phyloP scores from a whole-genome alignment of 1,140 invertebrate genomes.

The Frieseomelitta varia region DNA sequence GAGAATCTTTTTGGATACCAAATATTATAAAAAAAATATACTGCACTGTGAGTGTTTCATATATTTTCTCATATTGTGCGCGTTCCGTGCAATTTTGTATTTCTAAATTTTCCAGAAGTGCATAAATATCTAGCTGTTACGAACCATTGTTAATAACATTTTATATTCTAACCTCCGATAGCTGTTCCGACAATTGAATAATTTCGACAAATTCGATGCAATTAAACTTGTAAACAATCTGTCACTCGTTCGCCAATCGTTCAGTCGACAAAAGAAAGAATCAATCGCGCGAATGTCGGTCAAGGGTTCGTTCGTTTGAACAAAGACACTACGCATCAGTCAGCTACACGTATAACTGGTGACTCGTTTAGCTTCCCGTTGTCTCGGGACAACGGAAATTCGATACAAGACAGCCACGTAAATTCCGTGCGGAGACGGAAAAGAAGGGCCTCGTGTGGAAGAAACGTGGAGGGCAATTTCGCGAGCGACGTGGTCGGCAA shows the following conservation, averaged over 20 bases:
- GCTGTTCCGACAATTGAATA: no score
- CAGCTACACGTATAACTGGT: background rate
- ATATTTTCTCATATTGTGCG: no score
- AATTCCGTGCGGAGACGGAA: background rate
- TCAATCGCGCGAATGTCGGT: background rate
- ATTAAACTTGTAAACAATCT: background rate
- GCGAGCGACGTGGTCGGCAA: constrained; percentile 1
- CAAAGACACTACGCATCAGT: background rate
- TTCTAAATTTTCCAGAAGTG: no score
- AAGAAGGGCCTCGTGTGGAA: no score
- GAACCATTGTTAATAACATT: no score
- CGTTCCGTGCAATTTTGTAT: no score
- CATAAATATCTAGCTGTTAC: no score
- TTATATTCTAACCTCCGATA: no score
- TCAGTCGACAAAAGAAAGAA: background rate
- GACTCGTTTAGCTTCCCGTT: background rate
- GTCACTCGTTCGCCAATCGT: background rate
- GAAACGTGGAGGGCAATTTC: constrained; percentile 25
- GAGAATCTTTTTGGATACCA: no score
- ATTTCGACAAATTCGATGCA: background rate
- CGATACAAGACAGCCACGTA: background rate
- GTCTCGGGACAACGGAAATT: constrained; percentile 1
- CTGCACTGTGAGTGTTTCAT: no score
- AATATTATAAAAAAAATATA: no score
- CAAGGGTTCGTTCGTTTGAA: background rate